Evolutionary conservation across 1,140 invertebrate genomes (phyloP).

Genomic region (Drosophila mayri): DNA sequence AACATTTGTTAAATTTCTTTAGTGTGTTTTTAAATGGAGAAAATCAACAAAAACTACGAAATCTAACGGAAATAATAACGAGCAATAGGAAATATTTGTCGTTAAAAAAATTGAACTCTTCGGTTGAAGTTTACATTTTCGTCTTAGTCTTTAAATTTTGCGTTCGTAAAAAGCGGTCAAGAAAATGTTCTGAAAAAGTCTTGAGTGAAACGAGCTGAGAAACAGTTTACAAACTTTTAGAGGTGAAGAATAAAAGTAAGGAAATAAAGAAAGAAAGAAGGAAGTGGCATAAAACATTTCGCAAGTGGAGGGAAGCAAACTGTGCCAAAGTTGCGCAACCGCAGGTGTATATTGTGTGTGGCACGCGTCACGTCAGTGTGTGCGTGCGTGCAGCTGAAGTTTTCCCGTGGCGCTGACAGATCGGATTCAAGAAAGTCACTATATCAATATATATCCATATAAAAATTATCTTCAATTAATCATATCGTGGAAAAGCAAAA

Average conservation of each 20-base stretch:
- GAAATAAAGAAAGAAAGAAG: neutral
- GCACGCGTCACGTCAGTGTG: constrained; percentile 19
- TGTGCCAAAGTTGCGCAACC: constrained; percentile 53
- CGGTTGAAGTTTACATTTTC: constrained; percentile 71
- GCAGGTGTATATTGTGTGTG: constrained; percentile 41
- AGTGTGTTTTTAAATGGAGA: constrained; percentile 54
- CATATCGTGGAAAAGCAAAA: constrained; percentile 72
- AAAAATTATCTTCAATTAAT: constrained; percentile 70
- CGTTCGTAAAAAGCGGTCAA: constrained; percentile 69
- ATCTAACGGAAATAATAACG: constrained; percentile 32
- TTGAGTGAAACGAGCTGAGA: constrained; percentile 44
- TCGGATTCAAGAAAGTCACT: constrained; percentile 45
- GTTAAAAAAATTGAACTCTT: constrained; percentile 68
- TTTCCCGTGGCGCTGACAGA: constrained; percentile 9
- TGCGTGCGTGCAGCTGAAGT: constrained; percentile 30
- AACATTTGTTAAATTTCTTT: constrained; percentile 83
- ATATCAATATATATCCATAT: constrained; percentile 61
- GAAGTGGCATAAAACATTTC: constrained; percentile 33
- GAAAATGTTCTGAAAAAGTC: constrained; percentile 72
- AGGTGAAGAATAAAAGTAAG: constrained; percentile 51
- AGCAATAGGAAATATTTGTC: constrained; percentile 48
- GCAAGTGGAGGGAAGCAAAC: constrained; percentile 18
- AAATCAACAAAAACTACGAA: constrained; percentile 19
- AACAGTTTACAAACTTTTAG: constrained; percentile 71
- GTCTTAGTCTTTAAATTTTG: constrained; percentile 66